Evolutionary conservation across 2,888 invertebrate genomes (phyloP), one percentile per base, ranked within the genome.

Genomic region (Gymnoscelis rufifasciata): DNA sequence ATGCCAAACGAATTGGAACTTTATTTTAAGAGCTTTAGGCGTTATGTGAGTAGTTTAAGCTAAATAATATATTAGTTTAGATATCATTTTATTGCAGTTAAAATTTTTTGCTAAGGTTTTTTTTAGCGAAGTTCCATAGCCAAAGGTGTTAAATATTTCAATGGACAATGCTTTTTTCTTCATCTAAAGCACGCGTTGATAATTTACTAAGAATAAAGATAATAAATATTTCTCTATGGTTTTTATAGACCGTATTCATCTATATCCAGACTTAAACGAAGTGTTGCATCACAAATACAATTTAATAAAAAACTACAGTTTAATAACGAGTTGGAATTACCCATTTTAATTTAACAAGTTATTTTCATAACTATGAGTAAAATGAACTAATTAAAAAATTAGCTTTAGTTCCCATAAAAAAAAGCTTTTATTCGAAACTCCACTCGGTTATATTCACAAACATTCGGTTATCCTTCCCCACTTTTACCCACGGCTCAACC

Each of bases 121-220:
- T 74, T 60, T 38, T 54, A 57, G 62, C n/a, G n/a, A n/a, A 64
- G 66, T 53, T 53, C 60, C 52, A 66, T 71, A 71, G 81, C 72
- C 77, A 83, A 81, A 77, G 78, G 72, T 77, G 72, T 72, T 67
- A 67, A 66, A 64, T 56, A 51, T 55, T 57, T 58, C 26, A 1
- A 11, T 10, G 48, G 43, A 74, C 69, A 75, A 70, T 68, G 55
- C 46, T 23, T 70, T 80, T 83, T 76, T 79, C 75, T 64, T 69
- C 65, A 64, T 53, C 62, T 42, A 53, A 56, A 82, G 84, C 86
- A 87, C 86, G 84, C 83, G 83, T 82, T 82, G 56, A 67, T 62
- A 70, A 74, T 77, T 66, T 45, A 59, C 19, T 7, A 23, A 35
- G 35, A 35, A 35, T 19, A 35, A 3, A n/a, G 19, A 15, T 23